phyloP scores from a whole-genome alignment of 2,797 vertebrate genomes.

The Simalia tracyae region DNA sequence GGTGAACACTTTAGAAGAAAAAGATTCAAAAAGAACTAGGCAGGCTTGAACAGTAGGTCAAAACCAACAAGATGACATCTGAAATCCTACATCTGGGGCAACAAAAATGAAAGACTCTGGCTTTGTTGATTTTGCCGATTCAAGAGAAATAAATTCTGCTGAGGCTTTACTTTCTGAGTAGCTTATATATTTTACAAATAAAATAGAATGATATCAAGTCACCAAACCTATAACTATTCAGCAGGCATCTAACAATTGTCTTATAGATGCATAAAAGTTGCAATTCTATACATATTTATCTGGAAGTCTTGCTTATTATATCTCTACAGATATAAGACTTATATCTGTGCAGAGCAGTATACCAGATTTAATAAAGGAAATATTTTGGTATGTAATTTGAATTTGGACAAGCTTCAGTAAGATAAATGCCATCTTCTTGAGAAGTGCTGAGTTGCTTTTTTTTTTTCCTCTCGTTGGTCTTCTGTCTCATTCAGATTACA shows the following conservation, averaged over 20 bases:
- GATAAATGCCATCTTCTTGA: conserved; percentile 71
- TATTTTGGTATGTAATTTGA: conserved; percentile 73
- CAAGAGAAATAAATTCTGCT: conserved; percentile 69
- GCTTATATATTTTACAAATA: conserved; percentile 60
- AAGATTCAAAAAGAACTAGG: too few relatives aligned
- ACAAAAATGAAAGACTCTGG: conserved; percentile 1
- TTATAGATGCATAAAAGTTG: conserved; percentile 71
- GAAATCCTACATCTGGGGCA: too few relatives aligned
- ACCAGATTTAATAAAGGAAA: conserved; percentile 67
- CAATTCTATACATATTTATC: background rate
- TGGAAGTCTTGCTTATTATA: background rate
- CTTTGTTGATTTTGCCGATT: conserved; percentile 55
- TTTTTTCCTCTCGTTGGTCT: conserved; percentile 69
- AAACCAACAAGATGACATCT: too few relatives aligned
- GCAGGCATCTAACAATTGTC: conserved; percentile 69
- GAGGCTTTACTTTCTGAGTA: conserved; percentile 70
- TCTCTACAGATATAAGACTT: background rate
- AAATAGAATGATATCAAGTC: conserved; percentile 71
- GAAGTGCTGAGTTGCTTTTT: conserved; percentile 58
- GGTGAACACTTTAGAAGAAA: too few relatives aligned
- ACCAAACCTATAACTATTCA: conserved; percentile 72
- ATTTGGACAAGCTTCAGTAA: conserved; percentile 69
- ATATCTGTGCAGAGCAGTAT: background rate
- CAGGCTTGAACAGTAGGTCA: too few relatives aligned
- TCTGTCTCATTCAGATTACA: conserved; percentile 11